Evolutionary conservation across 2,888 invertebrate genomes (phyloP), one percentile per base, ranked within the genome.

Genomic region (Harpalus rufipes): DNA sequence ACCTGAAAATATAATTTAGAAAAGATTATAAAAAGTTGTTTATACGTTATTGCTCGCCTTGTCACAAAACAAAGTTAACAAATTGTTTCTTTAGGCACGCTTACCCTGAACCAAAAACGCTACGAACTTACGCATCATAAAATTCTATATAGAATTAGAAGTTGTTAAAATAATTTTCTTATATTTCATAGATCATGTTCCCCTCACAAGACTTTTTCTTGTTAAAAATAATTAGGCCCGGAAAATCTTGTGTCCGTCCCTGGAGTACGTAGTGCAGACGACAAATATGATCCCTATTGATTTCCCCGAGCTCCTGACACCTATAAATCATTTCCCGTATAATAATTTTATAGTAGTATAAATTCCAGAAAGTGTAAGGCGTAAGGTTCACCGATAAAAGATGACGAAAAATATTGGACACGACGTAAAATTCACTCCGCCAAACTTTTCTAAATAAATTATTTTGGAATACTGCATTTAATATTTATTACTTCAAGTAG

Each of bases 271-370:
- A 78, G 63, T 78, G 78, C 78, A 84, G 78, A 84, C 84, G 84
- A 84, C 84, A 84, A 84, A 84, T 84, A 78, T 84, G 84, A 84
- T 65, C 84, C 63, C 16, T 84, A 84, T 84, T 78, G 84, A 84
- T 84, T 84, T 78, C 83, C 84, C 78, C 51, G 63, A 51, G 51
- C 84, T 51, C 51, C 78, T 32, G 65, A 78, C 65, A 63, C 56
- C 84, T 72, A 84, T 84, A 84, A 84, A 84, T 84, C 84, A 84
- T 84, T 78, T 61, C 41, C 63, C 63, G 63, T 84, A 78, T 84
- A 84, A 78, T 84, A 61, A 84, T 84, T 84, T 84, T 78, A 84
- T 78, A 78, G 84, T 84, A 65, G 63, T 84, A 84, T 84, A 84
- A 84, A 84, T 84, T 84, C 63, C 78, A 16, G 12, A 58, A 58